phyloP scores from a whole-genome alignment of 2,113 vertebrate species.

The Choloepus hoffmanni region DNA sequence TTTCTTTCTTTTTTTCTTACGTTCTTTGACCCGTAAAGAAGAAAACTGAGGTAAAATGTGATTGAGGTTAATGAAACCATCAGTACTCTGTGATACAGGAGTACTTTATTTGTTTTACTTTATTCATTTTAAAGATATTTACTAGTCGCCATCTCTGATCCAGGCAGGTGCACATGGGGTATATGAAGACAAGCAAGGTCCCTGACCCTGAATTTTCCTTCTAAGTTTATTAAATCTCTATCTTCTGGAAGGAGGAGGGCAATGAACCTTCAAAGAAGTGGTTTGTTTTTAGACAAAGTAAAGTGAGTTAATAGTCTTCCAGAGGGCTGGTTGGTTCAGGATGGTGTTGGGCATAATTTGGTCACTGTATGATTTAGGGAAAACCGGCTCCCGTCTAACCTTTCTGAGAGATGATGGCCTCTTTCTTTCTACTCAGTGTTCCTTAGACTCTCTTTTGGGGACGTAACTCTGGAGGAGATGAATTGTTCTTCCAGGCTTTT shows the following conservation, averaged over 20 bases:
- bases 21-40: not conserved
- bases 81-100: not conserved
- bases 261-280: not conserved
- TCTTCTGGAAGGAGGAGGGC: not conserved
- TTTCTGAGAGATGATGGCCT: not conserved
- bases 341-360: fast-evolving
- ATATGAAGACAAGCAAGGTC: no score
- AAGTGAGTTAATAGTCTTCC: not conserved
- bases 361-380: not conserved
- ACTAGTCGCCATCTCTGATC: not conserved
- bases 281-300: not conserved
- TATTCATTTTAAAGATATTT: not conserved
- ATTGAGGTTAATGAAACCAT: not conserved
- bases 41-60: not conserved
- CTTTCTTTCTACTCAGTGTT: not conserved
- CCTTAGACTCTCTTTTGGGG: not conserved
- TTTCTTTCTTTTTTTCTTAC: not conserved
- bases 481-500: not conserved
- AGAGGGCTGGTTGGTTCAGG: fast-evolving
- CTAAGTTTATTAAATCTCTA: not conserved
- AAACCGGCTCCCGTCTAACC: not conserved
- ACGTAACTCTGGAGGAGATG: no score
- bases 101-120: not conserved
- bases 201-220: fast-evolving
- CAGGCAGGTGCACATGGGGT: fast-evolving